A percentile compares a stretch with the other conserved stretches of the same genome.
phyloP scores from a whole-genome alignment of 2,888 invertebrate species.

The Tribolium freemani region DNA sequence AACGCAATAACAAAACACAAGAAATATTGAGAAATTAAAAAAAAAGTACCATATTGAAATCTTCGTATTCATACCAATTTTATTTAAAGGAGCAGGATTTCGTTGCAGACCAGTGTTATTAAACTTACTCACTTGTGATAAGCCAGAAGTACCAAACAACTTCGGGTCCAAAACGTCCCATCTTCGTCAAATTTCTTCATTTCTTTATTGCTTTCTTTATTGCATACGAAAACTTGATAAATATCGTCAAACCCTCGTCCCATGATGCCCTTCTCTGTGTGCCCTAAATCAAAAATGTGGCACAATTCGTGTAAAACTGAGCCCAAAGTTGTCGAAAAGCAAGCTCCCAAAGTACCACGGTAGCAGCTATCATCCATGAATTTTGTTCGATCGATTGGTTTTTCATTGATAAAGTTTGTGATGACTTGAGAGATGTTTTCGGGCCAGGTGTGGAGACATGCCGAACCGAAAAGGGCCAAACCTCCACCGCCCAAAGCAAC shows the following conservation, averaged over 20 bases:
- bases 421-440: constrained; percentile 77
- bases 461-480: constrained; percentile 91
- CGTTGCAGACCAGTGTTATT: no score
- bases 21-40: no score
- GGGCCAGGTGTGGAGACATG: constrained; percentile 93
- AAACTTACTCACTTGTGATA: constrained; percentile 75
- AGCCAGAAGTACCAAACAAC: constrained; percentile 76
- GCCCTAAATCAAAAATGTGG: constrained; percentile 94
- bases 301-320: constrained; percentile 94
- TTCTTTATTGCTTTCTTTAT: constrained; percentile 51
- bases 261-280: constrained; percentile 93
- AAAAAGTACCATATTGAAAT: no score
- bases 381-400: constrained; percentile 78
- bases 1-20: no score
- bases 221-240: constrained; percentile 77
- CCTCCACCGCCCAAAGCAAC: constrained; percentile 95
- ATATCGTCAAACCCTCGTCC: constrained; percentile 90
- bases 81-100: no score
- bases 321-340: constrained; percentile 92
- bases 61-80: no score
- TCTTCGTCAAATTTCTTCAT: constrained; percentile 65
- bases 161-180: constrained; percentile 74
- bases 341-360: constrained; percentile 87
- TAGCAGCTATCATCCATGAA: constrained; percentile 95
- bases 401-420: constrained; percentile 71